phyloP scores from a whole-genome alignment of 64 coral and sea anemone species.

The Trachythela sp. region DNA sequence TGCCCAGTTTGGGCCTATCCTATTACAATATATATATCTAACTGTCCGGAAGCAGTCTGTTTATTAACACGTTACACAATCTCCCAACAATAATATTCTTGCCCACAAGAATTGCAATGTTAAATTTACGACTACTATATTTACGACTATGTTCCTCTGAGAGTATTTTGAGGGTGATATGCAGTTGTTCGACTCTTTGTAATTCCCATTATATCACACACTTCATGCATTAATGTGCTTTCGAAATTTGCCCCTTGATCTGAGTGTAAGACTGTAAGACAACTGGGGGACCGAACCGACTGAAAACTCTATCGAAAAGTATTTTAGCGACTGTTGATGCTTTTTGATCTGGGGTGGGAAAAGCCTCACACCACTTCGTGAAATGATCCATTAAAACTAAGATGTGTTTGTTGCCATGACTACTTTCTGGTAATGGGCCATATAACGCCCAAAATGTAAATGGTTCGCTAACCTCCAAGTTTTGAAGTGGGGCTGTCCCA shows the following conservation, averaged over 20 bases:
- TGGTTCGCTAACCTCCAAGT: not conserved
- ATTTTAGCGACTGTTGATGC: not conserved
- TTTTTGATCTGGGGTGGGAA: not conserved
- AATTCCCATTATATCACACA: slow-evolving; percentile 13
- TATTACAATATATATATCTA: too few species aligned
- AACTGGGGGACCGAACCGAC: not conserved
- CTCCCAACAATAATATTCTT: too few species aligned
- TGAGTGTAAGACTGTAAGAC: slow-evolving; percentile 6
- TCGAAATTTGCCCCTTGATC: not conserved
- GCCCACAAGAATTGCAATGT: too few species aligned
- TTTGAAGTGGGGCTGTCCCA: not conserved
- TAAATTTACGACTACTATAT: too few species aligned
- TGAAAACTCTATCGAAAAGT: not conserved
- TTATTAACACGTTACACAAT: too few species aligned
- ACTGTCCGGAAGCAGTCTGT: too few species aligned
- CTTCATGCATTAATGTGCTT: too few species aligned
- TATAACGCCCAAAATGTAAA: not conserved
- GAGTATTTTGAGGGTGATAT: slow-evolving; percentile 3
- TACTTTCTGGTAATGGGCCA: not conserved
- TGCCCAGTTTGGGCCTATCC: too few species aligned
- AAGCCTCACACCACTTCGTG: not conserved
- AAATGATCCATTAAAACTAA: slow-evolving; percentile 4
- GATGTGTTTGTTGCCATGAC: not conserved
- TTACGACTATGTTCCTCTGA: too few species aligned
- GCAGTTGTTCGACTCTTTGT: not conserved